Evolutionary conservation across 2,888 invertebrate genomes (phyloP).

Genomic region (Callyntrura sp.): DNA sequence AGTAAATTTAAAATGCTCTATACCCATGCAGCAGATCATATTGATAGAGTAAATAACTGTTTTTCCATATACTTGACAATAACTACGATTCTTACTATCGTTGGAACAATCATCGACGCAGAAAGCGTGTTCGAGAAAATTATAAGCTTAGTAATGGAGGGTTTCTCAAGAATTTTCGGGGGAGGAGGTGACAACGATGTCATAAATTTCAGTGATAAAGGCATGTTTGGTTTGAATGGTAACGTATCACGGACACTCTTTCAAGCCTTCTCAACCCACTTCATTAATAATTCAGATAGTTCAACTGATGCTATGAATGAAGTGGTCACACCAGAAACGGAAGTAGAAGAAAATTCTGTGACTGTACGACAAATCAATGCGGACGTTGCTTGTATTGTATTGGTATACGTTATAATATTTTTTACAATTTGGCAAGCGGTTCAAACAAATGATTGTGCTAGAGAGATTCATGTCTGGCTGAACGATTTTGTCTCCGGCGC

Average conservation of each 20-base stretch:
- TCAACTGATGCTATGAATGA: not conserved
- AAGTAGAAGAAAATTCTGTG: constrained; percentile 15
- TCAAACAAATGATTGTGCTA: constrained; percentile 76
- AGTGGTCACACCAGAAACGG: not conserved
- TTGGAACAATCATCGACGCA: constrained; percentile 44
- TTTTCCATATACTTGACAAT: constrained; percentile 76
- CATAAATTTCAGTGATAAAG: too few species aligned
- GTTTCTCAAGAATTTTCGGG: not conserved
- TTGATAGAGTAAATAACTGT: constrained; percentile 68
- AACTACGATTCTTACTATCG: constrained; percentile 54
- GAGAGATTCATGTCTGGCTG: constrained; percentile 80
- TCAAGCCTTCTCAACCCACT: not conserved
- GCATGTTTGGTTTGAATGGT: too few species aligned
- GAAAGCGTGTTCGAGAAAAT: constrained; percentile 6
- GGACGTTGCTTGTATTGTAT: constrained; percentile 62
- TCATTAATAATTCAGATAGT: not conserved
- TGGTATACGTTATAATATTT: constrained; percentile 63
- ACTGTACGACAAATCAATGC: constrained; percentile 71
- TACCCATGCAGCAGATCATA: constrained; percentile 76
- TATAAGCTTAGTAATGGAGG: not conserved
- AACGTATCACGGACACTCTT: not conserved
- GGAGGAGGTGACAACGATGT: not conserved
- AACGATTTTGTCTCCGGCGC: constrained; percentile 80
- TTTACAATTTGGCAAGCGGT: constrained; percentile 81
- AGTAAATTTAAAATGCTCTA: constrained; percentile 78